Base-by-base conservation (phyloP, 2,113 vertebrate species). In the Carassius auratus region DNA sequence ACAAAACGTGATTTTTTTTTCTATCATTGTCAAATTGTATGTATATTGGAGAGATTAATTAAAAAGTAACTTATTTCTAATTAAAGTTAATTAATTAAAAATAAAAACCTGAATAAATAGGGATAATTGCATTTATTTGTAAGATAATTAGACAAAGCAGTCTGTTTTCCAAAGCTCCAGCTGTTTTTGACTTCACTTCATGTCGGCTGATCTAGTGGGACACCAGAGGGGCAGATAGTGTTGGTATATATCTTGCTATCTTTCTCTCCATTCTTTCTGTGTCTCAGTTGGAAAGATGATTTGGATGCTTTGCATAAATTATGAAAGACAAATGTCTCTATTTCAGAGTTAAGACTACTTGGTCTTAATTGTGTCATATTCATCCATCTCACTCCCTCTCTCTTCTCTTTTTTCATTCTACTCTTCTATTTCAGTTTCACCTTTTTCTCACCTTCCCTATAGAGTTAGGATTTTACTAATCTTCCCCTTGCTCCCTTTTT, bases 151-250 rank as follows among this genome's bases (percentile, higher is more conserved):
- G 19, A 71, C 68, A n/a, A 71, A 71, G 19, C 42, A 42, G 9
- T 48, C 45, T 48, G 10, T 48, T 48, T 48, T 48, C 0, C 12
- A 77, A 36, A 59, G 5, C 8, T 77, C 76, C 76, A 77, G 52
- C 17, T 36, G 36, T 73, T 73, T 73, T 36, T 73, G 69, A 13
- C 36, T 45, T 12, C 19, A 21, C 8, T 45, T 73, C 69, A n/a
- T 12, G 17, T 85, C 86, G 88, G 86, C 88, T 84, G 80, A 91
- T 93, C 86, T 78, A 91, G 87, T 91, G 85, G 86, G 90, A 91
- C 90, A 92, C 90, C 87, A 91, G 85, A 88, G 33, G 86, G 88
- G 87, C 89, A 93, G 85, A 89, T 92, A 91, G 91, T 91, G 86
- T 88, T 86, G 87, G 88, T 85, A 92, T 92, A 86, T 90, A 55